Conservation (phyloP, 2,113 vertebrate genomes). For the Morone saxatilis region DNA sequence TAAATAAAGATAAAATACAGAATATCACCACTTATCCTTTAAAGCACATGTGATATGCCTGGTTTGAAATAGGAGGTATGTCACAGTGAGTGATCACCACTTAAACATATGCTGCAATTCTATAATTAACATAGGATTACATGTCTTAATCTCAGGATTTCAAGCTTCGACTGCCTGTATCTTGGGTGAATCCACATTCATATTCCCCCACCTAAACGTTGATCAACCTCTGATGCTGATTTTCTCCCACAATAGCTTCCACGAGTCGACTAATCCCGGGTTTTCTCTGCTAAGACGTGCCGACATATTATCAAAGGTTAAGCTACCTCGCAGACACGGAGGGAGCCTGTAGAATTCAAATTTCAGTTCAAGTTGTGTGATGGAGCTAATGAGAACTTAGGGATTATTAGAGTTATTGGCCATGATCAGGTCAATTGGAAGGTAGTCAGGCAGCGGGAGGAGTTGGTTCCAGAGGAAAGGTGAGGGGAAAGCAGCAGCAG, state of each 20-base stretch:
- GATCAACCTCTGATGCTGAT: conserved; percentile 60
- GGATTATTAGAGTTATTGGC: conserved; percentile 60
- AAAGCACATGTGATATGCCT: conserved; percentile 31
- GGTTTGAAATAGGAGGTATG: conserved; percentile 34
- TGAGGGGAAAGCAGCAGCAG: conserved; percentile 5
- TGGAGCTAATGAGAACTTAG: conserved; percentile 54
- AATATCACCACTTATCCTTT: conserved; percentile 16
- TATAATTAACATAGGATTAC: conserved; percentile 73
- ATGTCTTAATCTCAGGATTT: conserved; percentile 67
- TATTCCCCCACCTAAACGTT: conserved; percentile 48
- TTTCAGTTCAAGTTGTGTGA: conserved; percentile 45
- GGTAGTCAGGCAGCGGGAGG: conserved; percentile 19
- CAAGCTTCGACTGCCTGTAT: conserved; percentile 46
- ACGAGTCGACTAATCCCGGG: conserved; percentile 65
- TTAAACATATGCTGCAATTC: background rate
- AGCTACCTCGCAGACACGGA: conserved; percentile 55
- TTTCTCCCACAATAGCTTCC: conserved; percentile 68
- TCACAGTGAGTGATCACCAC: conserved; percentile 27
- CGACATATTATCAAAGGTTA: conserved; percentile 67
- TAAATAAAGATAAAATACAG: background rate
- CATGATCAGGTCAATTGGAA: conserved; percentile 45
- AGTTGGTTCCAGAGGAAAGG: background rate
- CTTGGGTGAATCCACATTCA: conserved; percentile 49
- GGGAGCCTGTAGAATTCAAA: conserved; percentile 58
- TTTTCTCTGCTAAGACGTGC: conserved; percentile 59